phyloP scores from a whole-genome alignment of 2,888 invertebrate genomes.

The Mycalesis mineus region DNA sequence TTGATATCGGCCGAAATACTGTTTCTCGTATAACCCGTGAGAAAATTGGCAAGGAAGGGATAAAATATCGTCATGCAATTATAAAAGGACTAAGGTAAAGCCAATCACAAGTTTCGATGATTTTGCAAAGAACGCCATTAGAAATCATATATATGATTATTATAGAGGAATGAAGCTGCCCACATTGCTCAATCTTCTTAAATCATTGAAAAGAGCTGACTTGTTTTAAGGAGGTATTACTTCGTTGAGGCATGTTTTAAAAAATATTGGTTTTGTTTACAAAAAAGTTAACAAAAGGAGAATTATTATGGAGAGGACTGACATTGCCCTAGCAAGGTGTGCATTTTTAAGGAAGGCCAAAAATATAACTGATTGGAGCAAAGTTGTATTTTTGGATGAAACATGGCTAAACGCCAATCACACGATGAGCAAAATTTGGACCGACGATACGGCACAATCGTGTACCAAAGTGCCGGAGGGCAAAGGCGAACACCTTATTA shows the following conservation, averaged over 20 bases:
- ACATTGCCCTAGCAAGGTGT: not conserved
- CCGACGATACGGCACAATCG: slow-evolving; percentile 23
- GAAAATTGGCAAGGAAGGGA: not conserved
- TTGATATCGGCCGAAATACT: not conserved
- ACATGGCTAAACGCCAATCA: slow-evolving; percentile 31
- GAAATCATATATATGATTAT: slow-evolving; percentile 1
- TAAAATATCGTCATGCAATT: not conserved
- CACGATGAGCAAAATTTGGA: slow-evolving; percentile 23
- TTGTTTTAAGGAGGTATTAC: slow-evolving; percentile 4
- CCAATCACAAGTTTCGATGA: not conserved
- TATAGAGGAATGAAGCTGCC: not conserved
- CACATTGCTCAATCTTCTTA: not conserved
- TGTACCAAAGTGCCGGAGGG: slow-evolving; percentile 24
- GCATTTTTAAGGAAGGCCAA: slow-evolving; percentile 19
- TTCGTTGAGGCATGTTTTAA: not conserved
- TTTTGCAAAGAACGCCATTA: not conserved
- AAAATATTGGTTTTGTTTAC: not conserved
- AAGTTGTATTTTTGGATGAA: slow-evolving; percentile 28
- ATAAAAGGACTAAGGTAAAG: not conserved
- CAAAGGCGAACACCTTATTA: slow-evolving; percentile 27
- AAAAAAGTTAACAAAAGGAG: not conserved
- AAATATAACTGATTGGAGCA: slow-evolving; percentile 25
- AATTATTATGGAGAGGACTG: not conserved
- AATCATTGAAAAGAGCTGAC: not conserved
- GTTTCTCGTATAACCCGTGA: not conserved